phyloP scores from a whole-genome alignment of 2,888 invertebrate genomes.

The Sminthurinus aureus region DNA sequence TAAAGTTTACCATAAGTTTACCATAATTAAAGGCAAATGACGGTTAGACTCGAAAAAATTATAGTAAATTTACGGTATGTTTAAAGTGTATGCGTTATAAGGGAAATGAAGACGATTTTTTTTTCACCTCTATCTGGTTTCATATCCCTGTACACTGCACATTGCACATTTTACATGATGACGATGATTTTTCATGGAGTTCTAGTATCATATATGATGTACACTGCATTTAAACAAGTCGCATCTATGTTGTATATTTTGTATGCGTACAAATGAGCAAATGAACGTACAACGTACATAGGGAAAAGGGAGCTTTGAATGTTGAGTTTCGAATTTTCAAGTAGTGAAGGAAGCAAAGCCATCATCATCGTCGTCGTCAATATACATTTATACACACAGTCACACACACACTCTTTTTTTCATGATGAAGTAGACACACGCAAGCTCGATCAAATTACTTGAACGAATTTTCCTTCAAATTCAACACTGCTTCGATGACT shows the following conservation, averaged over 20 bases:
- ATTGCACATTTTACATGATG: background rate
- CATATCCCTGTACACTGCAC: background rate
- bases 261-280: background rate
- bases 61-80: no score
- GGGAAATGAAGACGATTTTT: constrained; percentile 38
- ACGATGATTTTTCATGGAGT: background rate
- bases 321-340: constrained; percentile 11
- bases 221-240: background rate
- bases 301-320: background rate
- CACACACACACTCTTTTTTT: no score
- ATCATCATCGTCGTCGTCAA: constrained; percentile 24
- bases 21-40: no score
- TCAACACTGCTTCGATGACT: constrained; percentile 35
- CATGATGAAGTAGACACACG: constrained; percentile 54
- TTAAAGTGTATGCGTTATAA: no score
- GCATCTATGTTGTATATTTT: background rate
- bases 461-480: constrained; percentile 22
- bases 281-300: background rate
- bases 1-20: no score
- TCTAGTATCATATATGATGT: background rate
- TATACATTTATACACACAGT: constrained; percentile 22
- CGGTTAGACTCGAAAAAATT: no score
- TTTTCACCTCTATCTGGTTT: background rate
- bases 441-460: constrained; percentile 59
- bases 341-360: constrained; percentile 25